A percentile compares a stretch with the other conserved stretches of the same genome.
These are phyloP conservation scores for Cercopithecus neglectus DNA, from an alignment of 2,797 vertebrate species.

Conservation along the genomic window DNA sequence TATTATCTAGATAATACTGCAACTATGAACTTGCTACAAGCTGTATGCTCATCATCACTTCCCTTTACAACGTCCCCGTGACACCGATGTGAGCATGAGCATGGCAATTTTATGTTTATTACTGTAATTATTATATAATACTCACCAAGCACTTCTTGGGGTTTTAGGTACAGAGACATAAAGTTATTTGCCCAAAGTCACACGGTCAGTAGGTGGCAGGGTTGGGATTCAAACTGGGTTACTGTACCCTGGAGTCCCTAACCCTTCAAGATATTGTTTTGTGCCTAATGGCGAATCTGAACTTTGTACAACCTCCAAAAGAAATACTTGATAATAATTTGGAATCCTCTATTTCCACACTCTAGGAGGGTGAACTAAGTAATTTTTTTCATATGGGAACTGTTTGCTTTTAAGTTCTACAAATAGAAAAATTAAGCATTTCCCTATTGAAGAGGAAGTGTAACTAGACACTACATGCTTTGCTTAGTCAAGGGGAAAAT, in stretches of 20 bases:
- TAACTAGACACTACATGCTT: not conserved
- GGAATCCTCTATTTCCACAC: fast-evolving
- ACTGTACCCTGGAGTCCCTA: fast-evolving
- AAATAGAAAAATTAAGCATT: slow-evolving; percentile 46
- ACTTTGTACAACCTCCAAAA: not conserved
- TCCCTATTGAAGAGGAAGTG: slow-evolving; percentile 68
- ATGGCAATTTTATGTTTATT: not conserved
- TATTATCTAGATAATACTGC: not conserved
- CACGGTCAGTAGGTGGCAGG: not conserved
- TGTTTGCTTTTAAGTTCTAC: slow-evolving; percentile 45
- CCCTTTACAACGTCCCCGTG: not conserved
- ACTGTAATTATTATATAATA: fast-evolving
- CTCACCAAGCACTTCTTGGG: not conserved
- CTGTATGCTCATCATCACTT: not conserved
- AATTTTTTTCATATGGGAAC: not conserved
- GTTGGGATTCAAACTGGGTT: not conserved
- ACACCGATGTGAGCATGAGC: not conserved
- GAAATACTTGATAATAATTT: not conserved
- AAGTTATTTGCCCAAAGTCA: not conserved
- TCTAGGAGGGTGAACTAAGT: not conserved
- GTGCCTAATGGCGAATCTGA: not conserved
- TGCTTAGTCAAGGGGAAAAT: slow-evolving; percentile 52
- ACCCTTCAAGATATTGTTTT: not conserved
- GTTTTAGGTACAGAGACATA: not conserved
- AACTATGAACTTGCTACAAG: not conserved